Percentiles rank a stretch among this genome's conserved stretches.
Conservation (phyloP, 2,888 invertebrate genomes). For the Phyllotreta cruciferae region DNA sequence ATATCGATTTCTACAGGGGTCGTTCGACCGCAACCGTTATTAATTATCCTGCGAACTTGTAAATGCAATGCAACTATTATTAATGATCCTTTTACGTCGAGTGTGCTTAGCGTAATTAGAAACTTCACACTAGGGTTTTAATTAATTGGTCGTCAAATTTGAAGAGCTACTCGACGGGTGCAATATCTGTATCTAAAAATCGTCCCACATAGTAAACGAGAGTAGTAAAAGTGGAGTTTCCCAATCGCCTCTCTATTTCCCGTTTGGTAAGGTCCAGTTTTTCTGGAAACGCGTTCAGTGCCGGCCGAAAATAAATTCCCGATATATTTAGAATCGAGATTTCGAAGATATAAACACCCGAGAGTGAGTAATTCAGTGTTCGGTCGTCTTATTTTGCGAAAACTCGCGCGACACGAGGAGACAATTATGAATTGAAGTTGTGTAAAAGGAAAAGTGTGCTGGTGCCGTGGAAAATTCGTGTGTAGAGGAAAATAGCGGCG, state of each 20-base stretch:
- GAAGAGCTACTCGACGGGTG: too few relatives aligned
- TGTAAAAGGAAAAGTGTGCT: background rate
- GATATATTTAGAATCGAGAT: constrained; percentile 54
- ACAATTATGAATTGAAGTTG: too few relatives aligned
- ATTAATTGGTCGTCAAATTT: too few relatives aligned
- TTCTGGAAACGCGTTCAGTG: constrained; percentile 24
- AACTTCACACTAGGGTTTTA: too few relatives aligned
- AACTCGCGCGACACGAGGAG: background rate
- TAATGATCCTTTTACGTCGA: too few relatives aligned
- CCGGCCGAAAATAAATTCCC: constrained; percentile 53
- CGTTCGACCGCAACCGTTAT: too few relatives aligned
- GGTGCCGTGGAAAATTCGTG: background rate
- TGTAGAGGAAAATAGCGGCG: too few relatives aligned
- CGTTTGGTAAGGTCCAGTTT: constrained; percentile 25
- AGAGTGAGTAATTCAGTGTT: constrained; percentile 34
- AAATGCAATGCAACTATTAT: too few relatives aligned
- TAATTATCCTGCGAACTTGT: too few relatives aligned
- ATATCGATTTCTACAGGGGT: too few relatives aligned
- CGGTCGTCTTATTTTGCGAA: constrained; percentile 27
- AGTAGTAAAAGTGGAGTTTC: constrained; percentile 9
- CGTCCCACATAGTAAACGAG: constrained; percentile 19
- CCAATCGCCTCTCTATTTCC: constrained; percentile 17
- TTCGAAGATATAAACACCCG: constrained; percentile 52
- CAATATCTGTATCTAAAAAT: background rate
- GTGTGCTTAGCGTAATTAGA: too few relatives aligned